These are phyloP conservation scores for Tenthredo scrophulariae DNA, from an alignment of 2,888 invertebrate species.

Conservation along the genomic window DNA sequence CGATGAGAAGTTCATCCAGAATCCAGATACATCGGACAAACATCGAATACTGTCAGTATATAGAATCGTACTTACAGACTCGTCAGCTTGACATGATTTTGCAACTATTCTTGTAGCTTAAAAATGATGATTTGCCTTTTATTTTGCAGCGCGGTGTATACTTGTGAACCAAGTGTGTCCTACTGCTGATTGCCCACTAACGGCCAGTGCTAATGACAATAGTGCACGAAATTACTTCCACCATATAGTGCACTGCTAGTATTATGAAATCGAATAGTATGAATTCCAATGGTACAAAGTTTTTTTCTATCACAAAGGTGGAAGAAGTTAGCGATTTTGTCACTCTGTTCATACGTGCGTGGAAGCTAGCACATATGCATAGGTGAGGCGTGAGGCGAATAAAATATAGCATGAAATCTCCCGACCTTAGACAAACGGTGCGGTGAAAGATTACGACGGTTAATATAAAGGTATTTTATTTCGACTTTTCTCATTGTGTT, in stretches of 20 bases:
- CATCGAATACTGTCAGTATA: background rate
- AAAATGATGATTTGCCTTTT: background rate
- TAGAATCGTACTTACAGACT: background rate
- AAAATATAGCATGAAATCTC: conserved; percentile 9
- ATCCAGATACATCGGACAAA: background rate
- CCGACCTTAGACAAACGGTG: conserved; percentile 3
- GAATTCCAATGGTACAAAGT: too few species aligned
- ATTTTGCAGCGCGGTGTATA: background rate
- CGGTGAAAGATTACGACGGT: conserved; percentile 32
- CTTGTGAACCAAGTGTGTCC: too few species aligned
- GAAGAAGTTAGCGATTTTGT: background rate
- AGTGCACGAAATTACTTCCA: too few species aligned
- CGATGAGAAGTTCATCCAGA: background rate
- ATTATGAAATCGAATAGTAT: too few species aligned
- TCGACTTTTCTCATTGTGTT: background rate
- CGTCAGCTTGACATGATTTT: background rate
- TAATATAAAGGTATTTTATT: background rate
- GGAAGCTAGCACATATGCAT: background rate
- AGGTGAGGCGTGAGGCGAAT: background rate
- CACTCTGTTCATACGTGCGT: background rate
- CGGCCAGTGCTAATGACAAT: too few species aligned
- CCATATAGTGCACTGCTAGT: too few species aligned
- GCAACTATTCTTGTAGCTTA: background rate
- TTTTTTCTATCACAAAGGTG: background rate
- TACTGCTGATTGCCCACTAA: too few species aligned